These are phyloP conservation scores for Globia sparganii DNA, from an alignment of 2,888 invertebrate genomes.

Conservation along the genomic window DNA sequence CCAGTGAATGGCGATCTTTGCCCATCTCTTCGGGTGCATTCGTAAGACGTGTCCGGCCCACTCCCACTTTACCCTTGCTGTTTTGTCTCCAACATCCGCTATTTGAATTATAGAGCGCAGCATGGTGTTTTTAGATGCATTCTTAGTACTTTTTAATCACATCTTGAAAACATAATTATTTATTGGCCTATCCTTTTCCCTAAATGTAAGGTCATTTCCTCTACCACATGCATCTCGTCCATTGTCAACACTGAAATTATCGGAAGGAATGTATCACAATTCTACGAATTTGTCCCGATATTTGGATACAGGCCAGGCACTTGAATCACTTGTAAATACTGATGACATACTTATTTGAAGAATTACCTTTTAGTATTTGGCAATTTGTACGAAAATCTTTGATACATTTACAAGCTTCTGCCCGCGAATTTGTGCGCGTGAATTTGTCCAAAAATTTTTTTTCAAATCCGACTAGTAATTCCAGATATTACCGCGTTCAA, in stretches of 20 bases:
- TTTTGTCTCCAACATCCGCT: too few relatives aligned
- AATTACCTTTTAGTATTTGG: constrained; percentile 20
- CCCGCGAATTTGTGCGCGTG: neutral
- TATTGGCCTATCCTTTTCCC: neutral
- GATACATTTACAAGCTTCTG: neutral
- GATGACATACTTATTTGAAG: constrained; percentile 40
- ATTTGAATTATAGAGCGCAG: too few relatives aligned
- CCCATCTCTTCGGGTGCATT: too few relatives aligned
- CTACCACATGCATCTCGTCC: constrained; percentile 2
- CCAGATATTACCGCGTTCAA: too few relatives aligned
- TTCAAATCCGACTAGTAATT: too few relatives aligned
- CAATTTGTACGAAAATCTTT: constrained; percentile 3
- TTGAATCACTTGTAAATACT: constrained; percentile 40
- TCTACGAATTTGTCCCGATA: constrained; percentile 39
- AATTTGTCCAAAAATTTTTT: neutral
- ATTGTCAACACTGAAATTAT: constrained; percentile 31
- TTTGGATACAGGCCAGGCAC: constrained; percentile 50
- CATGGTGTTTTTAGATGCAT: too few relatives aligned
- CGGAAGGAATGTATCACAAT: constrained; percentile 28
- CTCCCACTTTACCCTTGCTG: too few relatives aligned
- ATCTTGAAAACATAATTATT: neutral
- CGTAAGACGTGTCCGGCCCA: too few relatives aligned
- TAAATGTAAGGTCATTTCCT: constrained; percentile 5
- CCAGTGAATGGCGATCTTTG: too few relatives aligned
- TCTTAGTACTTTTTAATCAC: neutral